A percentile compares a stretch with the other conserved stretches of the same genome.
Evolutionary conservation across 2,797 vertebrate species (phyloP).

Genomic region (Gobionotothen gibberifrons): DNA sequence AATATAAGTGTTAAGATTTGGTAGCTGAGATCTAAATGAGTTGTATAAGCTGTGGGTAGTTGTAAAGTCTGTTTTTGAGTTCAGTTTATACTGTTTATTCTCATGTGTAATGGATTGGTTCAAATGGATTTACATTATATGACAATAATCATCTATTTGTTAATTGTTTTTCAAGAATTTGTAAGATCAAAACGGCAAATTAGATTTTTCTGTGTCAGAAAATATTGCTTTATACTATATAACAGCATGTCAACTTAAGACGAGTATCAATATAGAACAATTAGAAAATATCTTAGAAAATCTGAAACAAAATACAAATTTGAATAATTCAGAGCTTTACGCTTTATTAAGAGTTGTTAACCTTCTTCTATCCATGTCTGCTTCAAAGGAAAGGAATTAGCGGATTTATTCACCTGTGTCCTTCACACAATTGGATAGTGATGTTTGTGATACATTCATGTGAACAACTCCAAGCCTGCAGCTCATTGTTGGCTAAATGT

Average conservation of each 20-base stretch:
- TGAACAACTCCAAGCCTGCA: constrained; percentile 16
- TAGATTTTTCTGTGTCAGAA: neutral
- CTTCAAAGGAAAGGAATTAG: neutral
- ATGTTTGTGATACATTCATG: neutral
- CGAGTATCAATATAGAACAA: too few species aligned
- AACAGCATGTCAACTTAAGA: neutral
- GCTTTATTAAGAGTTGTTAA: neutral
- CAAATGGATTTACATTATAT: neutral
- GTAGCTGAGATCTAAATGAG: neutral
- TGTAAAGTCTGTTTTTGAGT: neutral
- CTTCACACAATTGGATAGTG: neutral
- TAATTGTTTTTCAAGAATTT: neutral
- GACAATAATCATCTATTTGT: neutral
- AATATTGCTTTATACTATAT: neutral
- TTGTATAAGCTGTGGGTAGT: neutral
- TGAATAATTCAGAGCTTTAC: neutral
- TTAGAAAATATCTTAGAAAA: too few species aligned
- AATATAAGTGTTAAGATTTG: neutral
- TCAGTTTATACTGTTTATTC: neutral
- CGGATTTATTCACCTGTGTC: neutral
- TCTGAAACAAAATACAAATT: neutral
- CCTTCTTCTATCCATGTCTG: neutral
- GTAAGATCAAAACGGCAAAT: neutral
- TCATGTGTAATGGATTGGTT: neutral
- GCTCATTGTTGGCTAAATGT: constrained; percentile 22